Evolutionary conservation across 2,888 invertebrate genomes (phyloP).

Genomic region (Leptinotarsa tumamoca): DNA sequence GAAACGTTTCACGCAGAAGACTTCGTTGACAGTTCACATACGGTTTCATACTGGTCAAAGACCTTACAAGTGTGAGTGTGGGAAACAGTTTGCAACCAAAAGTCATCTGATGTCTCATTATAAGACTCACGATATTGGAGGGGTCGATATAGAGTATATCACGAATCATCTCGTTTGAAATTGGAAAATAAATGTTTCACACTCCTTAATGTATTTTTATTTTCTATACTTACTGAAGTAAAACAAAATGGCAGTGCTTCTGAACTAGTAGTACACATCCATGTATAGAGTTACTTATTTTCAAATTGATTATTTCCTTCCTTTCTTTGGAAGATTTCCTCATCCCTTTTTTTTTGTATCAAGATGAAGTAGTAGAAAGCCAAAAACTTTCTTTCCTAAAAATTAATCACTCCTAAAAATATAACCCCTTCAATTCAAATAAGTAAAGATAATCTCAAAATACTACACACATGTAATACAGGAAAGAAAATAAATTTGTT

Average conservation of each 20-base stretch:
- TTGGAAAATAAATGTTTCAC: constrained; percentile 21
- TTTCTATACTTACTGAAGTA: background rate
- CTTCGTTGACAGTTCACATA: constrained; percentile 69
- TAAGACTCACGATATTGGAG: constrained; percentile 67
- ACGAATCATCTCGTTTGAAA: constrained; percentile 47
- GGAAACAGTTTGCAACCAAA: constrained; percentile 71
- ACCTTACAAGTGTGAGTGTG: constrained; percentile 71
- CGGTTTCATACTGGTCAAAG: constrained; percentile 71
- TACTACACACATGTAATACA: too few species aligned
- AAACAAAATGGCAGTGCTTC: background rate
- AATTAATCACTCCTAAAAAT: too few species aligned
- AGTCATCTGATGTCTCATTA: constrained; percentile 71
- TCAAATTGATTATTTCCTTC: too few species aligned
- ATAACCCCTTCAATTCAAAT: too few species aligned
- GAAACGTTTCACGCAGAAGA: constrained; percentile 72
- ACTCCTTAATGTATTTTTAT: background rate
- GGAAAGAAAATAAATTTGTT: too few species aligned
- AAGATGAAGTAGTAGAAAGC: too few species aligned
- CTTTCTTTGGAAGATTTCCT: too few species aligned
- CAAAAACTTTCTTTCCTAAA: too few species aligned
- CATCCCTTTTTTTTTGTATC: too few species aligned
- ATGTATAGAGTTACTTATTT: too few species aligned
- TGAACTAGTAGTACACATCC: too few species aligned
- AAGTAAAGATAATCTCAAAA: too few species aligned
- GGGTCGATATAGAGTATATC: constrained; percentile 59